These are phyloP conservation scores for Rhinolophus sinicus DNA, from an alignment of 2,113 vertebrate species.

Conservation along the genomic window DNA sequence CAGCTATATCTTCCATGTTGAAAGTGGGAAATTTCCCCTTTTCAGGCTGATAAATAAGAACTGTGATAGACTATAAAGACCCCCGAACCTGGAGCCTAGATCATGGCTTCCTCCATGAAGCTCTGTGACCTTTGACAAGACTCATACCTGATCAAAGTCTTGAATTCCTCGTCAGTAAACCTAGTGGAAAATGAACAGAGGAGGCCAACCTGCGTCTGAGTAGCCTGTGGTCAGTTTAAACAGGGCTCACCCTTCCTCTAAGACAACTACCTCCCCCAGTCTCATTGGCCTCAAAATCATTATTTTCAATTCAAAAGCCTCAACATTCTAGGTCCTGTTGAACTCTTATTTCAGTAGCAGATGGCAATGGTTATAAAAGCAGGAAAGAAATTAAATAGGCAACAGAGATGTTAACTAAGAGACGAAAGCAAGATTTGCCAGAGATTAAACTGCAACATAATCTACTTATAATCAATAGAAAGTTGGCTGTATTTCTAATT, in stretches of 20 bases:
- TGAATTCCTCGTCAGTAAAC: not conserved
- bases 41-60: not conserved
- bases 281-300: not conserved
- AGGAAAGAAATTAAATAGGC: slow-evolving; percentile 78
- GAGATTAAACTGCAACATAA: slow-evolving; percentile 68
- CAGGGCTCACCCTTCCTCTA: not conserved
- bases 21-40: not conserved
- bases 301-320: slow-evolving; percentile 54
- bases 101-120: not conserved
- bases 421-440: slow-evolving; percentile 73
- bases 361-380: slow-evolving; percentile 73
- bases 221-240: not conserved
- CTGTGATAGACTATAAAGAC: not conserved
- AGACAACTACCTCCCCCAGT: not conserved
- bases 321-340: slow-evolving; percentile 34
- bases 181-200: not conserved
- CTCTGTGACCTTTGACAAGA: not conserved
- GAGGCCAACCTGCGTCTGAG: not conserved
- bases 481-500: slow-evolving; percentile 69
- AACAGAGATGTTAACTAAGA: slow-evolving; percentile 71
- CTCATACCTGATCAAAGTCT: not conserved
- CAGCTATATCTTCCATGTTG: not conserved
- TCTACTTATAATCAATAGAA: slow-evolving; percentile 66
- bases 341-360: slow-evolving; percentile 66
- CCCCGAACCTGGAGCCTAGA: not conserved